Evolutionary conservation across 2,888 invertebrate species (phyloP).

Genomic region (Tolmerus cingulatus): DNA sequence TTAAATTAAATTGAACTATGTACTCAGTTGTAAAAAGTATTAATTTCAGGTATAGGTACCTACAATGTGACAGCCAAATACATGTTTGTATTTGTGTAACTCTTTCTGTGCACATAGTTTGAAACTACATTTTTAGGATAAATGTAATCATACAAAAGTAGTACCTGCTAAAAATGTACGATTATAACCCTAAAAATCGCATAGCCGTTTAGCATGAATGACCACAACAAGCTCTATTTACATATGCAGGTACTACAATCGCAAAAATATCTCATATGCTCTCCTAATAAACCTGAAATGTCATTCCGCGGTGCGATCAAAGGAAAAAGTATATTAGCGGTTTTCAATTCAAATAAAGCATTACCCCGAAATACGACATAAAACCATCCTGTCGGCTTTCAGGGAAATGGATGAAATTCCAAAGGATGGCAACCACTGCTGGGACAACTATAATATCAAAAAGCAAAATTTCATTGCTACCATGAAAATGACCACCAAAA

Average conservation of each 20-base stretch:
- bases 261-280: not conserved
- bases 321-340: not conserved
- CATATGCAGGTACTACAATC: not conserved
- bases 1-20: too few species aligned
- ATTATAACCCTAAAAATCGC: too few species aligned
- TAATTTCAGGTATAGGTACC: too few species aligned
- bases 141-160: too few species aligned
- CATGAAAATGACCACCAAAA: not conserved
- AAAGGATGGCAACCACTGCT: not conserved
- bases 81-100: too few species aligned
- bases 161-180: too few species aligned
- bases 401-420: not conserved
- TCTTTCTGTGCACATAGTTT: too few species aligned
- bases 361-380: not conserved
- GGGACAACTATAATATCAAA: not conserved
- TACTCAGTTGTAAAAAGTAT: too few species aligned
- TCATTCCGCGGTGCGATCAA: not conserved
- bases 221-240: not conserved
- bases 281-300: not conserved
- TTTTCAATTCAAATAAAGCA: not conserved
- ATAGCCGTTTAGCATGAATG: too few species aligned
- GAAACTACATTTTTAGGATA: too few species aligned
- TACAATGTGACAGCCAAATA: too few species aligned
- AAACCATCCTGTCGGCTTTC: not conserved
- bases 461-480: not conserved